Base-by-base conservation (phyloP, 2,797 vertebrate species). In the Acomys russatus region DNA sequence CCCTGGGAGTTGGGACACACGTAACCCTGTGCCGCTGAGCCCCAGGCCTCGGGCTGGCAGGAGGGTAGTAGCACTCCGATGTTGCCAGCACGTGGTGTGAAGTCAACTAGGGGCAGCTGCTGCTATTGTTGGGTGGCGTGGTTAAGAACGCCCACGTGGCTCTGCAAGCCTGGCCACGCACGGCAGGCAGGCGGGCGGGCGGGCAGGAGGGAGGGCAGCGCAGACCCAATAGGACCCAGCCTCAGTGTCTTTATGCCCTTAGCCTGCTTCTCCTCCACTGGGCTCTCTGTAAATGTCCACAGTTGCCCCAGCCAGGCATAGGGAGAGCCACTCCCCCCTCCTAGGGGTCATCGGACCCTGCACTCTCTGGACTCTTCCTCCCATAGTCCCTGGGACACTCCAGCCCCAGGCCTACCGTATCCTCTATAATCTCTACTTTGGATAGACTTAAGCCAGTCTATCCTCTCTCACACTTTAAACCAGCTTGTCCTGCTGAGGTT, bases 211-310 rank as follows among this genome's bases (percentile, higher is more conserved):
- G 83, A 44, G 44, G 44, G 44, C 80, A 28, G 56, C 77, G 28
- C 80, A 70, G 88, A 71, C 90, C 77, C 20, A 0, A 86, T 76
- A 18, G 51, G 87, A 86, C 93, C 63, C 33, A 66, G 71, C 63
- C 51, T 92, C 74, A 0, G 92, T 71, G 35, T 74, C 78, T 70
- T 6, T 30, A 6, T 6, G 9, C 80, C 51, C 76, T 64, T 59
- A 91, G 87, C 80, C 54, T 56, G 76, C 77, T 96, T 95, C 94
- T 96, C 96, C 96, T 96, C 93, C 92, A 93, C 68, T 83, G 88
- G 96, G 92, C 94, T 88, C 94, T 93, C 63, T 28, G 33, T 85
- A 97, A 97, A 96, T 94, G 97, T 97, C 0, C 1, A 70, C 82
- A 97, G 94, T 85, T 97, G 94, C 94, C 92, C 68, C 0, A 71